Conservation (phyloP, 2,113 vertebrate species). For the Anas platyrhynchos region DNA sequence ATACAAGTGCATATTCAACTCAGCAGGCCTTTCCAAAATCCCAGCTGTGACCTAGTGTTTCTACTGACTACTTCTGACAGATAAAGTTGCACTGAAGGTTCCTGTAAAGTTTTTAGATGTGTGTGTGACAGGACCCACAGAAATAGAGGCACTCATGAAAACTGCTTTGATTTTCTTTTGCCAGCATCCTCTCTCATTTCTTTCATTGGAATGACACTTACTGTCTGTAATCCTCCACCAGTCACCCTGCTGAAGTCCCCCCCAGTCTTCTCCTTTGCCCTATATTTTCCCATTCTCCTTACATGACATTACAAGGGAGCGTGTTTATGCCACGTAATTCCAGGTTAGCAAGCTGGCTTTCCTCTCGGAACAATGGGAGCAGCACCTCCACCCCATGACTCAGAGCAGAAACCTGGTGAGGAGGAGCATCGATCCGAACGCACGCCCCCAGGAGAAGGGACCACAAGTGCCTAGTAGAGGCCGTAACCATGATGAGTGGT, state of each 20-base stretch:
- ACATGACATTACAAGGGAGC: background rate
- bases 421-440: background rate
- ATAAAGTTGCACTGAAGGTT: background rate
- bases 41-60: background rate
- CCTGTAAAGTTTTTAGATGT: background rate
- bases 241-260: background rate
- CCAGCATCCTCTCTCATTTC: background rate
- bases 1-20: background rate
- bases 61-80: background rate
- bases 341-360: constrained; percentile 1
- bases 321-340: background rate
- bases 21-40: background rate
- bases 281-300: background rate
- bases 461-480: background rate
- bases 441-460: background rate
- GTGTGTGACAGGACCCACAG: background rate
- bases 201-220: background rate
- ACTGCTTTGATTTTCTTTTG: background rate
- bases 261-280: background rate
- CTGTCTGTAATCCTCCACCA: background rate
- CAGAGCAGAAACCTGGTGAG: background rate
- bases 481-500: background rate
- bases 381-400: background rate
- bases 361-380: background rate
- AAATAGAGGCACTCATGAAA: background rate